A percentile compares a stretch with the other conserved stretches of the same genome.
These are phyloP conservation scores for Hydrozoanthus gracilis DNA, from an alignment of 92 coral and sea anemone species.

Conservation along the genomic window DNA sequence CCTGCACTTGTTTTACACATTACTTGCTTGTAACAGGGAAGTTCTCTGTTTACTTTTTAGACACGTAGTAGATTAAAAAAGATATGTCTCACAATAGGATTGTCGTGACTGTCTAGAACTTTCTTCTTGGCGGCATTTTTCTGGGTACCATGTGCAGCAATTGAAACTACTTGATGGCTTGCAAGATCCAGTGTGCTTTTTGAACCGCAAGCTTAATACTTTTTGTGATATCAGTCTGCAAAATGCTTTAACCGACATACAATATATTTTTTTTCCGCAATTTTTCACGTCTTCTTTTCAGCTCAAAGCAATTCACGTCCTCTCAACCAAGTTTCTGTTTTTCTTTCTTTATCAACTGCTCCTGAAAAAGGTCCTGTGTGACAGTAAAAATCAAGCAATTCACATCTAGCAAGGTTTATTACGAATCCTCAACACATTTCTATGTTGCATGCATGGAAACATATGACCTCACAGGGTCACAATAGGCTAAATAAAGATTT, in stretches of 20 bases:
- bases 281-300: slow-evolving; percentile 42
- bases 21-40: neutral
- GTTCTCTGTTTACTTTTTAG: slow-evolving; percentile 1
- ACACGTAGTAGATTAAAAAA: neutral
- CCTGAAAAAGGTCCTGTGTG: no score
- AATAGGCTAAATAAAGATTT: neutral
- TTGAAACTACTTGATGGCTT: slow-evolving; percentile 29
- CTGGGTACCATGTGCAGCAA: neutral
- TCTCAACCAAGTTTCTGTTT: neutral
- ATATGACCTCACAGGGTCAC: slow-evolving; percentile 32
- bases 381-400: no score
- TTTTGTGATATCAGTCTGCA: slow-evolving; percentile 12
- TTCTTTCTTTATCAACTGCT: no score
- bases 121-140: neutral
- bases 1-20: neutral
- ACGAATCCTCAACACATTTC: neutral
- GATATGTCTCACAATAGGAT: neutral
- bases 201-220: slow-evolving; percentile 26
- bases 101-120: slow-evolving; percentile 13
- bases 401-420: no score
- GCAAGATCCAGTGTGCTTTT: neutral
- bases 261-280: slow-evolving; percentile 29
- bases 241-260: slow-evolving; percentile 21
- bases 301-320: slow-evolving; percentile 26
- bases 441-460: neutral